Evolutionary conservation across 2,113 vertebrate species (phyloP).

Genomic region (Silurus glanis): DNA sequence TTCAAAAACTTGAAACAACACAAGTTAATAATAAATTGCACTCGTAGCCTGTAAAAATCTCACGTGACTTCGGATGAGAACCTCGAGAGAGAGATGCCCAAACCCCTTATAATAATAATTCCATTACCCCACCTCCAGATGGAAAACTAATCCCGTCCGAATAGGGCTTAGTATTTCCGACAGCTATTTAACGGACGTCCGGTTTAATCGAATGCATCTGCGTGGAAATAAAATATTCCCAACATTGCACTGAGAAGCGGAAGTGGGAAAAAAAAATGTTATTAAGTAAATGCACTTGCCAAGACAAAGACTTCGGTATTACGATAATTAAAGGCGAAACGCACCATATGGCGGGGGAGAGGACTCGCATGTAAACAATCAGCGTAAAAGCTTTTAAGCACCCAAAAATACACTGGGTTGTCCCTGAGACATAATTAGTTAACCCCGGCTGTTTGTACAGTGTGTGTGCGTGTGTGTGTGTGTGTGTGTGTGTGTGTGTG

Average conservation of each 20-base stretch:
- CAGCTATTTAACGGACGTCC: slow-evolving; percentile 49
- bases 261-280: slow-evolving; percentile 64
- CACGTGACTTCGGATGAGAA: neutral
- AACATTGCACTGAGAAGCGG: slow-evolving; percentile 46
- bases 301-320: slow-evolving; percentile 76
- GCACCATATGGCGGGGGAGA: slow-evolving; percentile 72
- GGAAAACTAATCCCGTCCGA: neutral
- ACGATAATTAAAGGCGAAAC: slow-evolving; percentile 77
- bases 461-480: slow-evolving; percentile 31
- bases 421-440: slow-evolving; percentile 65
- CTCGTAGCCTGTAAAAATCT: neutral
- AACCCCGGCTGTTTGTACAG: slow-evolving; percentile 49
- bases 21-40: neutral
- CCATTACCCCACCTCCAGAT: neutral
- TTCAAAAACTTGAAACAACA: neutral
- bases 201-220: slow-evolving; percentile 60
- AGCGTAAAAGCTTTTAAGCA: slow-evolving; percentile 70
- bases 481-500: slow-evolving; percentile 1
- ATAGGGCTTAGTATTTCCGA: slow-evolving; percentile 53
- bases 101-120: neutral
- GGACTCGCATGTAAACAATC: slow-evolving; percentile 72
- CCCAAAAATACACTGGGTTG: slow-evolving; percentile 57
- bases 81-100: too few species aligned
- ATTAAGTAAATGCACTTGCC: slow-evolving; percentile 76
- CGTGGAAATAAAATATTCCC: slow-evolving; percentile 37